Percentiles rank a stretch among this genome's conserved stretches.
Evolutionary conservation across 1,140 invertebrate species (phyloP).

Genomic region (Elymnias hypermnestra): DNA sequence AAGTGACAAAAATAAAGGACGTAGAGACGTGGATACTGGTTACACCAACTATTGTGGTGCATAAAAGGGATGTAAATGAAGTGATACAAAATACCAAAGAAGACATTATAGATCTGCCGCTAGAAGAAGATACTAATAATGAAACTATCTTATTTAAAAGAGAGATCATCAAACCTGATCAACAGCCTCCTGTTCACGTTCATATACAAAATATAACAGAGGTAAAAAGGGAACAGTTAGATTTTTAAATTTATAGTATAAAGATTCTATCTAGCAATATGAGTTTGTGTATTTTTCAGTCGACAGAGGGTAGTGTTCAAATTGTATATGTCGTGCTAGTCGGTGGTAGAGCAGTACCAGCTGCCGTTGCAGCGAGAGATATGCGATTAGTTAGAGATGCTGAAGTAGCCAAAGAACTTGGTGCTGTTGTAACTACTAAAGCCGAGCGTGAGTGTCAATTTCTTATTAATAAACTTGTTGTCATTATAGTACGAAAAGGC

Average conservation of each 20-base stretch:
- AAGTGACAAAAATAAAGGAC: conserved; percentile 40
- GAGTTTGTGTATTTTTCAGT: conserved; percentile 55
- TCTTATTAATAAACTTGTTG: background rate
- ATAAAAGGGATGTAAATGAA: conserved; percentile 47
- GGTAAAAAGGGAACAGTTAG: too few species aligned
- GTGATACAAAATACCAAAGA: conserved; percentile 32
- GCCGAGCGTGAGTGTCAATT: conserved; percentile 83
- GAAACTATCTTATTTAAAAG: conserved; percentile 60
- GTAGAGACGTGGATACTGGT: conserved; percentile 57
- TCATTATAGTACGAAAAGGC: background rate
- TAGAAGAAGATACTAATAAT: conserved; percentile 52
- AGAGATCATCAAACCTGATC: conserved; percentile 65
- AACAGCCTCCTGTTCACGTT: conserved; percentile 69
- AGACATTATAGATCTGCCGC: conserved; percentile 53
- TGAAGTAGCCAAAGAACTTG: conserved; percentile 84
- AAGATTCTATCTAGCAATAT: too few species aligned
- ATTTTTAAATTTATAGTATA: too few species aligned
- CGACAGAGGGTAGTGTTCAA: conserved; percentile 58
- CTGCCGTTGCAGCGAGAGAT: conserved; percentile 85
- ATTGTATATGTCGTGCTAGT: conserved; percentile 88
- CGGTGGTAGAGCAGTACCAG: conserved; percentile 84
- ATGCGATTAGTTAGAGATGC: conserved; percentile 85
- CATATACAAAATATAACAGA: conserved; percentile 74
- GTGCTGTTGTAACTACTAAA: conserved; percentile 86
- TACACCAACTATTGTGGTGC: conserved; percentile 44